Base-by-base conservation (phyloP, 2,888 invertebrate genomes). In the Lumbricus terrestris region DNA sequence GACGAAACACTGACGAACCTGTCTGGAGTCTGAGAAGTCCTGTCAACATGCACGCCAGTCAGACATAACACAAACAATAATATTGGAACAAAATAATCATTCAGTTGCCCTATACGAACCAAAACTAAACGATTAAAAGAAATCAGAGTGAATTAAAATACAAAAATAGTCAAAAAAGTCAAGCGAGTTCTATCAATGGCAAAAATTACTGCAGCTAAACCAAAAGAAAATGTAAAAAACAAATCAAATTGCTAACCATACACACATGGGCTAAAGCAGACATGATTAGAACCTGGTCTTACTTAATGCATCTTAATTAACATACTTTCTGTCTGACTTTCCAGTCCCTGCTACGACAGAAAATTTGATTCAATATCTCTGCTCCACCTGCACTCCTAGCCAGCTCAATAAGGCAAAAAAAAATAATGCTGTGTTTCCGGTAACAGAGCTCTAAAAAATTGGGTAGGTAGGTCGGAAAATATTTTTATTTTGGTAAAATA, bases 11-110 rank as follows among this genome's bases (percentile, higher is more conserved):
- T 37, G 20, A 85, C 85, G 85, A 85, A 85, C 85, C 85, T 85
- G 85, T 85, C 85, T 34, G 85, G 85, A 34, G 34, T 85, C 23
- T 85, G 85, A 85, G 85, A 34, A 35, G 35, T 85, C 85, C 85
- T 85, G 85, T 85, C 23, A 35, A 85, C 34, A 85, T 85, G 85
- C 85, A 69, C 69, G 29, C 69, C 69, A 85, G 85, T 37, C 85
- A 37, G 85, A 85, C 13, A 34, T 35, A 35, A 35, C 34, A 85
- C 85, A 85, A 85, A 18, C 34, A 29, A 37, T 20, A 34, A 85
- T 23, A 34, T 85, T 15, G 20, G 23, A 85, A n/a, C 16, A 85
- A 23, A 15, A 85, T 85, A 85, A 85, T 33, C 8, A 8, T n/a
- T n/a, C n/a, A n/a, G n/a, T n/a, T 6, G 8, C 16, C 1, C 69